Base-by-base conservation (phyloP, 2,113 vertebrate genomes). In the Ptychochromis oligacanthus region DNA sequence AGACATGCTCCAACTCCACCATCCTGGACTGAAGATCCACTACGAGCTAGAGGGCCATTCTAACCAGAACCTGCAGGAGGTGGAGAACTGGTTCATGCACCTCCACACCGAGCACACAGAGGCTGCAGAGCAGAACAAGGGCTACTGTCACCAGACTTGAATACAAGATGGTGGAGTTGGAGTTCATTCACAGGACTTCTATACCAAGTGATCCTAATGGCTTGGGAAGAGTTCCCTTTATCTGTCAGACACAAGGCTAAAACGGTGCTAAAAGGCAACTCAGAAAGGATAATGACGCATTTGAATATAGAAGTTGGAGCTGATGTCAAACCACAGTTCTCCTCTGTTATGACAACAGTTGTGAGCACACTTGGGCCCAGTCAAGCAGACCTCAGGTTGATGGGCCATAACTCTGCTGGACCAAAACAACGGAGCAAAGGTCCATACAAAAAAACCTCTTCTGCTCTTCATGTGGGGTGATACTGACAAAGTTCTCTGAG, bases 291-390 rank as follows among this genome's bases (percentile, higher is more conserved):
- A 77, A 84, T 54, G 59, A 80, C 20, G 40, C 38, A 26, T 15
- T 83, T 87, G n/a, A 81, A 86, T 84, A 80, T 64, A 43, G 22
- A 24, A 77, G 57, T 10, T 28, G 38, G 38, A 84, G 74, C 12
- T 20, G 22, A 88, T 54, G 82, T 55, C 60, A 82, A 82, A 86
- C 75, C 74, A 15, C 83, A 82, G 81, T 81, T 49, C 40, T 76
- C 38, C 36, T 56, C 26, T 93, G 84, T 89, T 92, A 79, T 93
- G 90, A 88, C 91, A 93, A 89, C 84, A 90, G 77, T 55, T 55
- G 40, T 57, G 36, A 28, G 83, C 64, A 72, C 79, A 82, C 77
- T 57, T 5, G 4, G 67, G 58, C 49, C 84, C 79, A 84, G 87
- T 83, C 24, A 70, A 74, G 61, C 64, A 77, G 78, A 82, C 89